A percentile compares a stretch with the other conserved stretches of the same genome.
Evolutionary conservation across 2,113 vertebrate genomes (phyloP).

Genomic region (Pluvialis apricaria): DNA sequence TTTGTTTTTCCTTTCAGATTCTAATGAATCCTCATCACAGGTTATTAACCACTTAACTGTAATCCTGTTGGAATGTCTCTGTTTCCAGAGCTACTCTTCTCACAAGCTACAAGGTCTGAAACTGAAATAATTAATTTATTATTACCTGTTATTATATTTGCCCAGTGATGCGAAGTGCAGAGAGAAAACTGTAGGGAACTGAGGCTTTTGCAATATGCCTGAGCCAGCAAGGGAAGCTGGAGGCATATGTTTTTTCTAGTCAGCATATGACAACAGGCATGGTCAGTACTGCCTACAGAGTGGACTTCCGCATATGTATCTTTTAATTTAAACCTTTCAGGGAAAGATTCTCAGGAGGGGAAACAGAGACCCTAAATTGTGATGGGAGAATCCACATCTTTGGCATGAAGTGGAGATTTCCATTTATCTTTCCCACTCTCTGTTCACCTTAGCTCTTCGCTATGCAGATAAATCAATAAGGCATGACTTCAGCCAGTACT

Average conservation of each 20-base stretch:
- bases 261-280: neutral
- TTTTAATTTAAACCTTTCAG: neutral
- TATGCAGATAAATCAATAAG: neutral
- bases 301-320: neutral
- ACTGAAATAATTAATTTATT: neutral
- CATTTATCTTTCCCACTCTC: neutral
- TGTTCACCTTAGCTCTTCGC: neutral
- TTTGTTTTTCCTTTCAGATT: neutral
- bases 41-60: neutral
- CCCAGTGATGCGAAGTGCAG: neutral
- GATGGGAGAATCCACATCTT: neutral
- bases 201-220: neutral
- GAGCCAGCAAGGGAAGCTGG: neutral
- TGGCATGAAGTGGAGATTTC: neutral
- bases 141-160: neutral
- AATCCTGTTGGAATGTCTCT: neutral
- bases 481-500: neutral
- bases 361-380: neutral
- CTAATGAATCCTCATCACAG: neutral
- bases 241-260: neutral
- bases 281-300: neutral
- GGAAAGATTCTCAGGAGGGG: neutral
- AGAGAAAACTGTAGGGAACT: neutral
- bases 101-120: neutral
- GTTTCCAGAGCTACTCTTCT: neutral